Base-by-base conservation (phyloP, 2,888 invertebrate species). In the Drosophila trichaetosa region DNA sequence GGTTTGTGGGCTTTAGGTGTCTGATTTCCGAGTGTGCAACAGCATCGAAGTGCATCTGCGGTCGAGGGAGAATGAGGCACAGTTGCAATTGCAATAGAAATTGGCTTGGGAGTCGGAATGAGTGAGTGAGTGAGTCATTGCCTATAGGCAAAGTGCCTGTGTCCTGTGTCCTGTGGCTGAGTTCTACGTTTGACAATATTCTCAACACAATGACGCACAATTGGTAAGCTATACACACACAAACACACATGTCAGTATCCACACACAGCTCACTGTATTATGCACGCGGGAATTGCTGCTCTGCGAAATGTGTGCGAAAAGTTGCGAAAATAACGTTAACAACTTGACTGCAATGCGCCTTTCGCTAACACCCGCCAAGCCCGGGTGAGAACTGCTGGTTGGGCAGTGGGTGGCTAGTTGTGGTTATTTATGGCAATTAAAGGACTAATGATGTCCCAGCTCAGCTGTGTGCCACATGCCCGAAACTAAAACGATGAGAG, bases 361-460 rank as follows among this genome's bases (percentile, higher is more conserved):
- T 59, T 40, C 54, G 46, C 33, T 27, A 61, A 54, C 61, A 58
- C 36, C 53, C 48, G 24, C 46, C 46, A 46, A 16, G 4, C n/a
- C 21, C 29, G n/a, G 29, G 40, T 33, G 8, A 48, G 29, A 18
- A 38, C 24, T 49, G 52, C 13, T 16, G 11, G 34, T 13, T 27
- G 40, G 54, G 58, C n/a, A 2, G 1, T 16, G 27, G 40, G 58
- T 40, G 53, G 16, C 46, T 73, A 73, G 71, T 71, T 77, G 84
- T 77, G 88, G 91, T 91, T 91, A 90, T 90, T 90, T 90, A 90
- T 91, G 88, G 90, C 89, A 90, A 90, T 90, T 90, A 90, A 90
- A 84, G 82, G 85, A 91, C 90, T 89, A 91, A 91, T 89, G 90
- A 91, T 82, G 90, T 90, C 90, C 88, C 88, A 78, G 75, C 73